These are phyloP conservation scores for Plecturocebus donacophilus DNA, from an alignment of 2,113 vertebrate species.

Conservation along the genomic window DNA sequence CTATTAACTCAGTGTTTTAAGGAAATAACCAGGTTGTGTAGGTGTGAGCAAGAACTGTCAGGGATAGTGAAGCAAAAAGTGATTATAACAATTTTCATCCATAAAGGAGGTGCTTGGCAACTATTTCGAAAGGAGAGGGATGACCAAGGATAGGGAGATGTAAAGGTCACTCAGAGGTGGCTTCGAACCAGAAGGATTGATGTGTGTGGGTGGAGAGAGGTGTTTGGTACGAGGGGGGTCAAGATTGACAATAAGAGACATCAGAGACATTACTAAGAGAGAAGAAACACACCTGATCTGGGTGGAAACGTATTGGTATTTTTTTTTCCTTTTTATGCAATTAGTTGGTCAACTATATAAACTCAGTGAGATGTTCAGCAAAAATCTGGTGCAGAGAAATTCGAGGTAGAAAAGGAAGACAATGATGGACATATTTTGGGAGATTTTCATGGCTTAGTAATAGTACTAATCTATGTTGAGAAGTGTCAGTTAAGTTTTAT, in stretches of 20 bases:
- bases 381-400: neutral
- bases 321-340: neutral
- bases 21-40: neutral
- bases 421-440: neutral
- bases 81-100: neutral
- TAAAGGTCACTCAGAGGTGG: neutral
- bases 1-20: conserved; percentile 28
- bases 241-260: neutral
- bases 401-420: neutral
- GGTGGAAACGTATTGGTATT: neutral
- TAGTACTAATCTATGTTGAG: neutral
- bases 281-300: neutral
- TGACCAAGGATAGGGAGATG: neutral
- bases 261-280: neutral
- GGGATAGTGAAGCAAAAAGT: neutral
- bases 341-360: neutral
- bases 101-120: neutral
- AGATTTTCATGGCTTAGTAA: neutral
- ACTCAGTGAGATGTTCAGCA: neutral
- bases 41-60: neutral
- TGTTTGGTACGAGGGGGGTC: rapidly evolving
- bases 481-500: neutral
- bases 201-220: rapidly evolving
- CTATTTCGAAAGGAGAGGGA: neutral
- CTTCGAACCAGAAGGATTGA: neutral